Base-by-base conservation (phyloP, 1,140 invertebrate genomes). In the Drosophila simulans region DNA sequence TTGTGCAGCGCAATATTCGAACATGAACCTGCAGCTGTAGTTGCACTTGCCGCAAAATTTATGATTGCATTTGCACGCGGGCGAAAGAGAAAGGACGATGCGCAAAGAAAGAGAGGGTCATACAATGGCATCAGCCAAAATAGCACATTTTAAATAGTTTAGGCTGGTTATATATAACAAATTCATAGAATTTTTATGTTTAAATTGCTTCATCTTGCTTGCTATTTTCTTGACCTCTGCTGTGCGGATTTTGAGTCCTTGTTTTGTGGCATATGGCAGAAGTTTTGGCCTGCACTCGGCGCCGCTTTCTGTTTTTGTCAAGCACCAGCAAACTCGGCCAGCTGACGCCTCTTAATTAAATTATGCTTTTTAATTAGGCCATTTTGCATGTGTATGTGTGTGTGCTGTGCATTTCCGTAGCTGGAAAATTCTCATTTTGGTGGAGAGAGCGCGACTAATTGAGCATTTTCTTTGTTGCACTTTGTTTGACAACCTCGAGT, bases 321-420 rank as follows among this genome's bases (percentile, higher is more conserved):
- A 62, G 64, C 58, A 66, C 53, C 52, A 58, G 52, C 52, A 46
- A 78, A 57, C 55, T 73, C 63, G 54, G 52, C 58, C 80, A 71
- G 80, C 80, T 79, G 80, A 64, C 54, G 72, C 62, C 81, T 77
- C 73, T 85, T 85, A 85, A 85, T 85, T 85, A 80, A 86, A 86
- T 86, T 86, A 86, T 82, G 78, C 69, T 86, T 82, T 76, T 86
- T 86, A 86, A 86, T 86, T 86, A 88, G 79, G 78, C 65, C 78
- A 78, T 81, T 63, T 68, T 68, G 48, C 54, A 58, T 35, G 48
- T 27, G 57, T 22, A 22, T 52, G 31, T 57, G 37, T 31, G 17
- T 68, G 17, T 73, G 12, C 34, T 55, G 49, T 37, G 35, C 71
- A 51, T 42, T 74, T 70, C 40, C 48, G 46, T 31, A 35, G 57